Conservation (phyloP, 2,113 vertebrate genomes). For the Nestor notabilis region DNA sequence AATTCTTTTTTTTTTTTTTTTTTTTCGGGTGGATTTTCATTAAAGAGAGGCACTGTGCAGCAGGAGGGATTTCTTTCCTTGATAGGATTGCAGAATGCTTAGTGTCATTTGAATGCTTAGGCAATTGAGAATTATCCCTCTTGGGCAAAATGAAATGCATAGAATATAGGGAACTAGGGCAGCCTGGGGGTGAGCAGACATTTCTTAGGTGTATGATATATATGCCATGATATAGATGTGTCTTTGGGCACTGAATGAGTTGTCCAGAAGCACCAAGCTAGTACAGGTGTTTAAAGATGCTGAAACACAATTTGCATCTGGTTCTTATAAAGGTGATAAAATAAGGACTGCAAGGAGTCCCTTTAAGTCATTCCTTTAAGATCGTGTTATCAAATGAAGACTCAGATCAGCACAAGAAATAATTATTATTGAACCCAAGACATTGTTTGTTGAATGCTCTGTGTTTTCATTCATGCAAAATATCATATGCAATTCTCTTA, state of each 20-base stretch:
- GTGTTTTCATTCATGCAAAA: not conserved
- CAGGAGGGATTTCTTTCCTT: not conserved
- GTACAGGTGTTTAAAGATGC: not conserved
- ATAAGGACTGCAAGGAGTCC: not conserved
- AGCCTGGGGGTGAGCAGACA: not conserved
- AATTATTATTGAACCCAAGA: not conserved
- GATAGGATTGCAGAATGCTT: not conserved
- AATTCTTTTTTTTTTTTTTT: not conserved
- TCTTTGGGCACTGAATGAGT: not conserved
- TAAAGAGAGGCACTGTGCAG: not conserved
- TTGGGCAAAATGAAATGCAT: not conserved
- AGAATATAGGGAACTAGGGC: not conserved
- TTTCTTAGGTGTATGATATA: not conserved
- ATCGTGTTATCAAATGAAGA: not conserved
- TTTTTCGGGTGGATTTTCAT: not conserved
- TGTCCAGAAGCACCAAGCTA: not conserved
- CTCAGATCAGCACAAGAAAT: not conserved
- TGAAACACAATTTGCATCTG: not conserved
- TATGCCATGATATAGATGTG: not conserved
- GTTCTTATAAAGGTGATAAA: not conserved
- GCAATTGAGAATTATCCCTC: not conserved
- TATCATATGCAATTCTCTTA: not conserved
- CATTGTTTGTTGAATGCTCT: not conserved
- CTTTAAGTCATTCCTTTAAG: not conserved
- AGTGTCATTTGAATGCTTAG: not conserved